These are phyloP conservation scores for Garra rufa DNA, from an alignment of 2,113 vertebrate species.

Conservation along the genomic window DNA sequence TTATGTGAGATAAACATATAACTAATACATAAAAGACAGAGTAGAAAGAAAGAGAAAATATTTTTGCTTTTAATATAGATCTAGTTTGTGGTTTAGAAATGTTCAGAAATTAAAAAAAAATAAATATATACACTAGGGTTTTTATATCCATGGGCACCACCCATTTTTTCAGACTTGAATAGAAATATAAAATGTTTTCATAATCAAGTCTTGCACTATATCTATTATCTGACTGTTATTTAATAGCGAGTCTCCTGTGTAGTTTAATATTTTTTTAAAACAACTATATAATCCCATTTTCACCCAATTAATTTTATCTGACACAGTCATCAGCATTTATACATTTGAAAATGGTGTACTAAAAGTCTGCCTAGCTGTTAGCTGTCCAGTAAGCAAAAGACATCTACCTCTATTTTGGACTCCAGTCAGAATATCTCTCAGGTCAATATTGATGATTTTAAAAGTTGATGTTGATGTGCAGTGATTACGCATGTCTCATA, in stretches of 20 bases:
- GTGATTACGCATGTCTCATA: background rate
- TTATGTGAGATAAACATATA: background rate
- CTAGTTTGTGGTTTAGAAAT: background rate
- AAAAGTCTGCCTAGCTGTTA: constrained; percentile 22
- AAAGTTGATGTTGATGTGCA: constrained; percentile 5
- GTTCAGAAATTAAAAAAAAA: no score
- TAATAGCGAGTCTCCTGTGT: background rate
- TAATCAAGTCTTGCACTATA: background rate
- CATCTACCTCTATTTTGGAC: background rate
- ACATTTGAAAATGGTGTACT: background rate
- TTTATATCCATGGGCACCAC: constrained; percentile 7
- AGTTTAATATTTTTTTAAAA: background rate
- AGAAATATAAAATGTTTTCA: constrained; percentile 20
- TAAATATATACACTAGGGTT: no score
- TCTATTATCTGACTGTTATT: background rate
- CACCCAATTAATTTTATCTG: background rate
- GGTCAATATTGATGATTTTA: constrained; percentile 8
- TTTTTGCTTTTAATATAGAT: background rate
- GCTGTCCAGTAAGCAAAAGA: background rate
- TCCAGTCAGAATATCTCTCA: background rate
- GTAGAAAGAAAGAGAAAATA: background rate
- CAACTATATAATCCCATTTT: background rate
- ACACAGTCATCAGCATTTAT: background rate
- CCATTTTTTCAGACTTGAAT: constrained; percentile 4
- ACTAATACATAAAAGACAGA: background rate